Conservation (phyloP, 2,888 invertebrate species). For the Lithophane socia region DNA sequence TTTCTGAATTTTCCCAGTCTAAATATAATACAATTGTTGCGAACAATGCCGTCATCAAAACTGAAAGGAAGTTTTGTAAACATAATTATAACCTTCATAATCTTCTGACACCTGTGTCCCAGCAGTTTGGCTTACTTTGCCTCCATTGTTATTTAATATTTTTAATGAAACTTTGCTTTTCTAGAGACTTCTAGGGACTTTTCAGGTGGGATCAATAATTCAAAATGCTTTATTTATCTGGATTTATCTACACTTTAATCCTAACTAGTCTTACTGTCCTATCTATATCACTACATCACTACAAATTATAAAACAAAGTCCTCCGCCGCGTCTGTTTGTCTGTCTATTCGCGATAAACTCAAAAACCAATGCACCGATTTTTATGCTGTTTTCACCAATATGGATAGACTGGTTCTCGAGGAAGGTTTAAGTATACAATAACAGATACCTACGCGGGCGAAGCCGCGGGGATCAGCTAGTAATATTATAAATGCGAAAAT, state of each 20-base stretch:
- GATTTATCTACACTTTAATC: not conserved
- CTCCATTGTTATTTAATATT: not conserved
- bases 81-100: not conserved
- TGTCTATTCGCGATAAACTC: no score
- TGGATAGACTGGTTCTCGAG: no score
- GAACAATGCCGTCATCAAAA: constrained; percentile 13
- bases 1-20: not conserved
- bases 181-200: not conserved
- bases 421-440: no score
- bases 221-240: not conserved
- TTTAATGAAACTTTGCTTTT: not conserved
- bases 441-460: no score
- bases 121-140: not conserved
- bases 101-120: not conserved
- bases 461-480: no score
- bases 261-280: no score
- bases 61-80: not conserved
- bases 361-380: no score
- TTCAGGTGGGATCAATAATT: not conserved
- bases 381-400: no score
- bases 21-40: constrained; percentile 10
- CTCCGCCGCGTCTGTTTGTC: no score
- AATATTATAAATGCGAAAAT: no score
- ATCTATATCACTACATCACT: no score
- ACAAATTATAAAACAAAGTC: no score